Conservation (phyloP, 2,888 invertebrate species). For the Drosophila putrida region DNA sequence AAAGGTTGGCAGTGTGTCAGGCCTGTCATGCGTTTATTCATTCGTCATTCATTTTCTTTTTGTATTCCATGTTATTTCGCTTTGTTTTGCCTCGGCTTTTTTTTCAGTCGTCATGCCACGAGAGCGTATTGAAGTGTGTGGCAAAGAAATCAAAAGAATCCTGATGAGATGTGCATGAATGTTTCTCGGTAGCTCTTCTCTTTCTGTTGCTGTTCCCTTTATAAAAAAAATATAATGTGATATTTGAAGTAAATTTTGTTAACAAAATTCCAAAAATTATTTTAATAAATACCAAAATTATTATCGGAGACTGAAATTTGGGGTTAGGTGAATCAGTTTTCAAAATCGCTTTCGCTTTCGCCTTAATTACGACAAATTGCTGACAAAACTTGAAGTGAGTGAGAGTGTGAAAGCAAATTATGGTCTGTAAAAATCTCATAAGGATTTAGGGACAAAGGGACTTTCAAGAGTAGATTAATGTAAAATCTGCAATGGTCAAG, state of each 20-base stretch:
- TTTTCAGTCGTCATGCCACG: constrained; percentile 41
- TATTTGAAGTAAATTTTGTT: constrained; percentile 36
- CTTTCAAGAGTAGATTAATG: not conserved
- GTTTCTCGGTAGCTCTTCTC: constrained; percentile 20
- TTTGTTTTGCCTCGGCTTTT: constrained; percentile 31
- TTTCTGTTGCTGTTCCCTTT: constrained; percentile 28
- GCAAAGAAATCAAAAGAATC: constrained; percentile 74
- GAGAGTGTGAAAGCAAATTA: not conserved
- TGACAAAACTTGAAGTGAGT: not conserved
- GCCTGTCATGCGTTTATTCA: constrained; percentile 74
- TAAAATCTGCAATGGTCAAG: constrained; percentile 6
- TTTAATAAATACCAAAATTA: constrained; percentile 52
- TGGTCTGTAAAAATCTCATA: not conserved
- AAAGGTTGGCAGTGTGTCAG: constrained; percentile 55
- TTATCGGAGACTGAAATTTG: constrained; percentile 22
- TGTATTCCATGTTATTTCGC: constrained; percentile 20
- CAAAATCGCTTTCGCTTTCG: not conserved
- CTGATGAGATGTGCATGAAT: constrained; percentile 68
- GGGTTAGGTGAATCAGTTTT: not conserved
- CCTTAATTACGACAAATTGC: constrained; percentile 15
- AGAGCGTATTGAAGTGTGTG: constrained; percentile 69
- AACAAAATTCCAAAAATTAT: constrained; percentile 34
- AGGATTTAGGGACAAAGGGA: not conserved
- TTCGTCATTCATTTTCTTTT: constrained; percentile 73
- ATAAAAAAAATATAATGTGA: constrained; percentile 28